phyloP scores from a whole-genome alignment of 2,888 invertebrate genomes.

The Eumerus sabulonum region DNA sequence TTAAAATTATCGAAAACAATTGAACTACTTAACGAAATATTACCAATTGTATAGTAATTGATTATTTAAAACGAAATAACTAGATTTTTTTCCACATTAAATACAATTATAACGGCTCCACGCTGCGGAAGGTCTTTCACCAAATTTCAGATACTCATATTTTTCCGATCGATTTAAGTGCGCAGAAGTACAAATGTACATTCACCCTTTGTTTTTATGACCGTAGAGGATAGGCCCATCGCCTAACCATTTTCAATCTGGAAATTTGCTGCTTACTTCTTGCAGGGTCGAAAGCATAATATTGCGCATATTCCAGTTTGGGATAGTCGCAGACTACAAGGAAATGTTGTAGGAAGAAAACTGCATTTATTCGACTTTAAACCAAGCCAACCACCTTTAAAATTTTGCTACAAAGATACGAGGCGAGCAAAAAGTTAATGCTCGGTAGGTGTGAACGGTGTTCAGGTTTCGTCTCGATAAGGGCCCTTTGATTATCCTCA shows the following conservation, averaged over 20 bases:
- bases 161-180: slow-evolving; percentile 64
- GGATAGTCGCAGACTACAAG: slow-evolving; percentile 36
- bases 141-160: slow-evolving; percentile 57
- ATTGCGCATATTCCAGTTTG: slow-evolving; percentile 55
- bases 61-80: slow-evolving; percentile 18
- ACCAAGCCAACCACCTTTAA: slow-evolving; percentile 24
- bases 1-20: slow-evolving; percentile 15
- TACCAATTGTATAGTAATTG: slow-evolving; percentile 18
- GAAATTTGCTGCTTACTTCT: slow-evolving; percentile 2
- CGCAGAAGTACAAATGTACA: slow-evolving; percentile 60
- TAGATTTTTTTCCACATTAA: slow-evolving; percentile 44
- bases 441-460: too few species aligned
- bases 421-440: too few species aligned
- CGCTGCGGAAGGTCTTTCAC: slow-evolving; percentile 54
- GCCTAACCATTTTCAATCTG: slow-evolving; percentile 36
- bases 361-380: slow-evolving; percentile 24
- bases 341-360: slow-evolving; percentile 24
- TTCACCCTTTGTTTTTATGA: slow-evolving; percentile 49
- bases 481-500: too few species aligned
- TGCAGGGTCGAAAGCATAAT: slow-evolving; percentile 25
- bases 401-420: not conserved
- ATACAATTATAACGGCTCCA: slow-evolving; percentile 52
- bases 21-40: slow-evolving; percentile 18
- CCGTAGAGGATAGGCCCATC: slow-evolving; percentile 32
- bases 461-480: too few species aligned